Percentiles rank a stretch among this genome's conserved stretches.
phyloP scores from a whole-genome alignment of 2,113 vertebrate species.

The Chaetops frenatus region DNA sequence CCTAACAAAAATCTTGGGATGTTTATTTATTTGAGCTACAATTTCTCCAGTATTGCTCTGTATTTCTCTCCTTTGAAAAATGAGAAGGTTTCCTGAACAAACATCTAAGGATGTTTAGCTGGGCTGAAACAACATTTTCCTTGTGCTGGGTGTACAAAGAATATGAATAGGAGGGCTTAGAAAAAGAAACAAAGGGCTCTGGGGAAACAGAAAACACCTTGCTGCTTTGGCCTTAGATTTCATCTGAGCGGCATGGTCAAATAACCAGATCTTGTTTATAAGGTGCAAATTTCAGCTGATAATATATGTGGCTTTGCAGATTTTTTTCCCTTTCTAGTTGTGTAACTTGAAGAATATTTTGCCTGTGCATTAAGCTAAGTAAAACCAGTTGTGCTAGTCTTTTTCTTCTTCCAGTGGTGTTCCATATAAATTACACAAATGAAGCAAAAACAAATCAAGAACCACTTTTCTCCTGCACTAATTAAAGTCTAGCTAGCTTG shows the following conservation, averaged over 20 bases:
- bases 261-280: constrained; percentile 54
- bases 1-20: neutral
- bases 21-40: constrained; percentile 2
- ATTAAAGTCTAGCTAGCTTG: constrained; percentile 59
- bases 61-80: constrained; percentile 25
- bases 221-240: neutral
- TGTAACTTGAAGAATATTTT: constrained; percentile 27
- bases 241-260: neutral
- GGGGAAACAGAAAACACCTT: constrained; percentile 18
- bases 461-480: constrained; percentile 50
- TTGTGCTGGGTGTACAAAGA: neutral
- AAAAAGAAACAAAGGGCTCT: constrained; percentile 32
- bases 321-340: constrained; percentile 19
- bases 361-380: constrained; percentile 21
- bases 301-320: constrained; percentile 43
- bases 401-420: constrained; percentile 8
- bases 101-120: neutral
- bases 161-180: neutral
- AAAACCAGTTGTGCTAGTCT: constrained; percentile 41
- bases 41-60: neutral
- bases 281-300: constrained; percentile 39
- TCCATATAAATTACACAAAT: constrained; percentile 21
- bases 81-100: neutral
- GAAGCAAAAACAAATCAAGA: constrained; percentile 57
- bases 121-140: constrained; percentile 10